Conservation (phyloP, 2,797 vertebrate genomes). For the Thripadectes ignobilis region DNA sequence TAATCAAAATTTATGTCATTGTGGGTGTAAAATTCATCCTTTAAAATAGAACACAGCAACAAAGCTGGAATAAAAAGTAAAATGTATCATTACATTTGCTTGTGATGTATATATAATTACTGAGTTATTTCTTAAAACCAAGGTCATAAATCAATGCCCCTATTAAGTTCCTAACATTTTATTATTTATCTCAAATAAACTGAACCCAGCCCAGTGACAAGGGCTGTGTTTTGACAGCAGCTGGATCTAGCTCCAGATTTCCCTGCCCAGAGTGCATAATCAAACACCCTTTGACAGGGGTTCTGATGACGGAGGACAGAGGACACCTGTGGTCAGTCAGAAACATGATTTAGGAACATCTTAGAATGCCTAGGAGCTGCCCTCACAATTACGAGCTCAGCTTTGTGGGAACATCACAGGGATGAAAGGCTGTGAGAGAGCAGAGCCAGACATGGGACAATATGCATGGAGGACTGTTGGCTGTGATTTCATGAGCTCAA, state of each 20-base stretch:
- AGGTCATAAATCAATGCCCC: neutral
- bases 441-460: neutral
- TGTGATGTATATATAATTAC: neutral
- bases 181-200: neutral
- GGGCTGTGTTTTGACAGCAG: neutral
- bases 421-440: neutral
- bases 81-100: neutral
- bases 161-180: neutral
- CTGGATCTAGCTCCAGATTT: neutral
- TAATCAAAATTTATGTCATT: neutral
- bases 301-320: neutral
- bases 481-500: accelerated
- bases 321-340: neutral
- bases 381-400: neutral
- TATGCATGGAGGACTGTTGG: neutral
- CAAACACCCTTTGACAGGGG: neutral
- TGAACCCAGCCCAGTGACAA: neutral
- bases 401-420: neutral
- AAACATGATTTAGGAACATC: neutral
- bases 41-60: neutral
- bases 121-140: neutral
- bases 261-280: neutral
- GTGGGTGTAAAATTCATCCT: constrained; percentile 8
- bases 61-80: neutral
- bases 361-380: neutral